Percentiles rank a stretch among this genome's conserved stretches.
Conservation (phyloP, 2,797 vertebrate species). For the Eutrigla gurnardus region DNA sequence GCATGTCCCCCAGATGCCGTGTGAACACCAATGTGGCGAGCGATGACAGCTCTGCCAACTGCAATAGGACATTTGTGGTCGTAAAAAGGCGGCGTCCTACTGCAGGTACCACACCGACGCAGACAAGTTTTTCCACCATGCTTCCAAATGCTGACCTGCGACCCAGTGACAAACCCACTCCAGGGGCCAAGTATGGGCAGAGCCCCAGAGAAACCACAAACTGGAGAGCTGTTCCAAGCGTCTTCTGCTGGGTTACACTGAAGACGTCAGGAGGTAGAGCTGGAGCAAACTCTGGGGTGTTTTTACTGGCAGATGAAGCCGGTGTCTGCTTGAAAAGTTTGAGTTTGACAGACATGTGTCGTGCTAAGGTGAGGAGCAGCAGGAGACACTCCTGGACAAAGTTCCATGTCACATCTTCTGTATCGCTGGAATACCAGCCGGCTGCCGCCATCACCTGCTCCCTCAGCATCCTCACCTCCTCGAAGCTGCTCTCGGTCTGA, state of each 20-base stretch:
- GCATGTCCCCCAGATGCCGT: constrained; percentile 90
- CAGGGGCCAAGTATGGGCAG: constrained; percentile 88
- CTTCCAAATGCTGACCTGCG: constrained; percentile 86
- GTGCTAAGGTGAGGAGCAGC: constrained; percentile 85
- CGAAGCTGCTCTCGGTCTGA: constrained; percentile 62
- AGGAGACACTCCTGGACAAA: constrained; percentile 88
- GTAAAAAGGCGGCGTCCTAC: constrained; percentile 75
- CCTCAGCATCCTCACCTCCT: constrained; percentile 60
- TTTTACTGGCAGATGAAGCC: constrained; percentile 49
- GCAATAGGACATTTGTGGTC: constrained; percentile 79
- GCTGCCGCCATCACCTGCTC: constrained; percentile 41
- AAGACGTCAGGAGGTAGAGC: constrained; percentile 90
- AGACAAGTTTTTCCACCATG: constrained; percentile 78
- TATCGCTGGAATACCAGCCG: constrained; percentile 70
- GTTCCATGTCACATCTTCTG: constrained; percentile 84
- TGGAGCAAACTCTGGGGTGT: constrained; percentile 84
- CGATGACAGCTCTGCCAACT: constrained; percentile 79
- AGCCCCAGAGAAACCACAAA: constrained; percentile 90
- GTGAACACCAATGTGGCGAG: constrained; percentile 87
- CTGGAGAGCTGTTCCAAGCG: constrained; percentile 84
- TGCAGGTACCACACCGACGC: constrained; percentile 14
- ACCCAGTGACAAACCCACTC: constrained; percentile 87
- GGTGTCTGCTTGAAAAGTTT: constrained; percentile 68
- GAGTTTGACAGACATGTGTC: constrained; percentile 80
- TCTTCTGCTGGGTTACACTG: constrained; percentile 88